Conservation (phyloP, 2,113 vertebrate species). For the Odobenus rosmarus region DNA sequence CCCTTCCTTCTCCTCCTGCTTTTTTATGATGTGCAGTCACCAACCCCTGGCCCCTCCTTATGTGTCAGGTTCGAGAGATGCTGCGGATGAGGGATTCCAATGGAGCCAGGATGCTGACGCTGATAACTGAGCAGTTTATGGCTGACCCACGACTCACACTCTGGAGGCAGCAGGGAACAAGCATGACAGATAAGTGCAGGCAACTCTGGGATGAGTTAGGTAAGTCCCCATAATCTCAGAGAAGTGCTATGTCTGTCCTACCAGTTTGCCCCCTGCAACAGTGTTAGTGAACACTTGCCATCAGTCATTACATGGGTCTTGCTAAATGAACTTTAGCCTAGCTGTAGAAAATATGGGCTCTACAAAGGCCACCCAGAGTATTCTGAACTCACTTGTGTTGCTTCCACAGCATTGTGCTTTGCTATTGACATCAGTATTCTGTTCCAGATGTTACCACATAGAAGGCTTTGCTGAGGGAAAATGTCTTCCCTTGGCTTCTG, state of each 20-base stretch:
- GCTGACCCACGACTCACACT: constrained; percentile 96
- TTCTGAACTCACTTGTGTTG: constrained; percentile 34
- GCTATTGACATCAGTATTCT: neutral
- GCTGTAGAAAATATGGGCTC: constrained; percentile 25
- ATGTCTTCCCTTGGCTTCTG: constrained; percentile 31
- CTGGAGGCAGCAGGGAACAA: constrained; percentile 98
- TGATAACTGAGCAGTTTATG: constrained; percentile 99
- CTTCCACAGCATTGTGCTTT: constrained; percentile 30
- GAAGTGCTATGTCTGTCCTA: neutral
- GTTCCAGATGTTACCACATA: neutral
- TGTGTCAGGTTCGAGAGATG: constrained; percentile 96
- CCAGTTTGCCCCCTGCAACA: neutral
- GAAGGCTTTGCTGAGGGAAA: constrained; percentile 60
- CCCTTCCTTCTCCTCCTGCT: neutral
- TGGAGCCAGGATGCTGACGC: constrained; percentile 96
- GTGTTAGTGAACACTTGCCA: neutral
- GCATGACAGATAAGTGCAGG: constrained; percentile 98
- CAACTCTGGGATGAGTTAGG: constrained; percentile 95
- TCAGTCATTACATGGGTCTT: neutral
- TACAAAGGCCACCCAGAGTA: constrained; percentile 4
- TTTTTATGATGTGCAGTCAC: constrained; percentile 46
- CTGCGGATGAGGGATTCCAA: constrained; percentile 99
- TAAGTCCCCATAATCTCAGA: constrained; percentile 58
- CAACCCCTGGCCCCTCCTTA: constrained; percentile 37
- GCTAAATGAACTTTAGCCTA: constrained; percentile 11